Evolutionary conservation across 2,888 invertebrate genomes (phyloP).

Genomic region (Dasypolia templi): DNA sequence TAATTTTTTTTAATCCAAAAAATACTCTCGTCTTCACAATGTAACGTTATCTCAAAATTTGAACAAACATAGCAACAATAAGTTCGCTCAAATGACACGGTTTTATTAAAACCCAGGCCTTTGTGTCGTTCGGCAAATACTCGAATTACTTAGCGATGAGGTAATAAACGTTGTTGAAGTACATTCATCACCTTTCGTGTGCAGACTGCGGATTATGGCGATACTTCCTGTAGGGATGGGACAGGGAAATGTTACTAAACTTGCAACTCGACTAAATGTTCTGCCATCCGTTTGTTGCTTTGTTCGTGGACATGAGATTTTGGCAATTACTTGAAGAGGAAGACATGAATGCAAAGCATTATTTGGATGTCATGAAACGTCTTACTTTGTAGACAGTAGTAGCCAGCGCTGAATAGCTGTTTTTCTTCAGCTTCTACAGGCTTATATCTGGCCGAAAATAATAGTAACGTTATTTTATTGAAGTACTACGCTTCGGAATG

Average conservation of each 20-base stretch:
- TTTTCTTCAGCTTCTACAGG: not conserved
- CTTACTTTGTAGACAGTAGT: not conserved
- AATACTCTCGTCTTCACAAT: not conserved
- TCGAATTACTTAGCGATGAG: conserved; percentile 79
- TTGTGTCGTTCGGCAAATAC: conserved; percentile 63
- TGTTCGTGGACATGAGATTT: not conserved
- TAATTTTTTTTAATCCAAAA: not conserved
- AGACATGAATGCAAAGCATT: no score
- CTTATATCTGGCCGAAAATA: not conserved
- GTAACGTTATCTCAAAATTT: conserved; percentile 42
- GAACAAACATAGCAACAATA: conserved; percentile 61
- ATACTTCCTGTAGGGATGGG: conserved; percentile 48
- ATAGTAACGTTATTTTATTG: no score
- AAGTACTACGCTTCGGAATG: no score
- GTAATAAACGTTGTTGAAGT: conserved; percentile 72
- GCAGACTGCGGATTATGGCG: conserved; percentile 29
- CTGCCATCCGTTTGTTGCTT: not conserved
- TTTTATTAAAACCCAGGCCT: conserved; percentile 47
- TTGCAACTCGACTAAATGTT: not conserved
- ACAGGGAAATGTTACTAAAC: conserved; percentile 30
- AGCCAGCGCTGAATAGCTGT: no score
- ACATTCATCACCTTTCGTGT: conserved; percentile 61
- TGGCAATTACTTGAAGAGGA: not conserved
- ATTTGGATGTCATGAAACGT: no score
- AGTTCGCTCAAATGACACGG: conserved; percentile 52